A percentile compares a stretch with the other conserved stretches of the same genome.
Conservation (phyloP, 2,113 vertebrate species). For the Tragelaphus imberbis region DNA sequence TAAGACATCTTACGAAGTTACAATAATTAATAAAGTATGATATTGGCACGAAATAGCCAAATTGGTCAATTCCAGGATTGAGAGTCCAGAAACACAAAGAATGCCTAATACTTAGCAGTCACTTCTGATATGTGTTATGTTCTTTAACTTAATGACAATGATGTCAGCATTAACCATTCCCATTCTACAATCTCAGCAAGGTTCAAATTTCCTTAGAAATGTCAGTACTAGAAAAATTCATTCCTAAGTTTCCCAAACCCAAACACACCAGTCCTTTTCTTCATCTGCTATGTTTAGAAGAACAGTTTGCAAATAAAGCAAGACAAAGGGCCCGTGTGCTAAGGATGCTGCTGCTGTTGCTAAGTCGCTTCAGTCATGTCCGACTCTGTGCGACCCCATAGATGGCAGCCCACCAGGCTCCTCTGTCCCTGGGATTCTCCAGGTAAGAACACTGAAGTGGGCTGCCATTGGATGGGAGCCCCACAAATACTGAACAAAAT, state of each 20-base stretch:
- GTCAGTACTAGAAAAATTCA: constrained; percentile 8
- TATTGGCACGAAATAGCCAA: neutral
- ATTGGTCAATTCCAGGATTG: neutral
- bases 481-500: neutral
- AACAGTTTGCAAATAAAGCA: neutral
- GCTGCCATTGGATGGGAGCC: neutral
- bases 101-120: neutral
- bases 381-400: no score
- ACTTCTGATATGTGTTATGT: neutral
- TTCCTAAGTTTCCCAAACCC: neutral
- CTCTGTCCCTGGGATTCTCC: no score
- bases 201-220: neutral
- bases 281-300: neutral
- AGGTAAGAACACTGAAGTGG: no score
- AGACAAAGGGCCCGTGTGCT: neutral
- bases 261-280: neutral
- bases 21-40: neutral
- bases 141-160: neutral
- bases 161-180: neutral
- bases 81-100: neutral
- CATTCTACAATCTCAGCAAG: neutral
- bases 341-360: neutral
- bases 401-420: no score
- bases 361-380: no score
- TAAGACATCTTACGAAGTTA: neutral